Base-by-base conservation (phyloP, 92 coral and sea anemone species). In the Porites cylindrica region DNA sequence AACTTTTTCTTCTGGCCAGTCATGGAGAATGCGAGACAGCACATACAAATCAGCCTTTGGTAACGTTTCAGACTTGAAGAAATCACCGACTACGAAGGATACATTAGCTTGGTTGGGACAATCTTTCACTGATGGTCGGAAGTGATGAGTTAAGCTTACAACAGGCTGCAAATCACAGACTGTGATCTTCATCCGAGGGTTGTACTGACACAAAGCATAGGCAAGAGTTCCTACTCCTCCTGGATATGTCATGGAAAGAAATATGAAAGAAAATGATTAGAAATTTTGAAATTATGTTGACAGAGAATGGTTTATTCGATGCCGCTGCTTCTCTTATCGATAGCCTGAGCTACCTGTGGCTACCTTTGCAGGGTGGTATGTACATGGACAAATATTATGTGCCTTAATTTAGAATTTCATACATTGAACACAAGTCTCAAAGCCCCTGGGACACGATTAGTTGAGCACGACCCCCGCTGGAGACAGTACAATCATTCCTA, bases 121-220 rank as follows among this genome's bases (percentile, higher is more conserved):
- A 18, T 50, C 72, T 51, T 80, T 24, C 16, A 69, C 71, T 59
- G 90, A 66, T 14, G 90, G 90, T 80, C 77, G 79, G 84, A 86
- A 86, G 62, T 79, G 85, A 66, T 17, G 29, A 26, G 86, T 52
- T 24, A n/a, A 47, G 20, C 59, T 47, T 13, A 78, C 85, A 64
- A 90, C 90, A 71, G 23, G 56, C 60, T 72, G 86, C 71, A 85
- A 19, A 47, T 90, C 93, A 6, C 85, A 86, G 13, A 90, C 90
- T 77, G 90, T 84, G 52, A 85, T 67, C 62, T 90, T 85, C 93
- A 90, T 90, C 71, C 85, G 58, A 61, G 93, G 93, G 69, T 90
- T 85, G 66, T 50, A 32, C 32, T 17, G 86, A 51, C 89, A 52
- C 21, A 89, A 85, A 11, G 86, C 80, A 62, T 85, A 90, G 69